phyloP scores from a whole-genome alignment of 2,888 invertebrate species.

The Dasypolia templi region DNA sequence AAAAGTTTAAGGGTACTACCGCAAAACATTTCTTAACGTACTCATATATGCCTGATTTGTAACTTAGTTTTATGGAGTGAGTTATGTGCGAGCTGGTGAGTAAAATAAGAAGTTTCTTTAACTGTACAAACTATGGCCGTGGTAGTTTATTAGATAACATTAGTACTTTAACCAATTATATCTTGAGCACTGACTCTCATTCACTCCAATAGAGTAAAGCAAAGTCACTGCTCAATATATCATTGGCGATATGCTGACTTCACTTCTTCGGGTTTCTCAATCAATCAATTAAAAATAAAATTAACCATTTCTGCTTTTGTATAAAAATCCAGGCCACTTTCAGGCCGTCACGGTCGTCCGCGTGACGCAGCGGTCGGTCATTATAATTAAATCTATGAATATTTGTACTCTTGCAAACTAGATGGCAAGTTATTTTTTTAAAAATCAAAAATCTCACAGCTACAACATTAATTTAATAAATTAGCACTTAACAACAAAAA shows the following conservation, averaged over 20 bases:
- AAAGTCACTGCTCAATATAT: neutral
- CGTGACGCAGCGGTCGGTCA: neutral
- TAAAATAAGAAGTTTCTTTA: neutral
- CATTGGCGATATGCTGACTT: neutral
- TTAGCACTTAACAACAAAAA: too few relatives aligned
- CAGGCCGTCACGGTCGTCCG: neutral
- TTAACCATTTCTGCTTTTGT: neutral
- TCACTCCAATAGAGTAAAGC: too few relatives aligned
- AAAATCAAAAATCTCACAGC: too few relatives aligned
- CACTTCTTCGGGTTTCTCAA: neutral
- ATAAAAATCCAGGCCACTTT: neutral
- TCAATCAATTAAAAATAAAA: neutral
- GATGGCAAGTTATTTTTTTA: too few relatives aligned
- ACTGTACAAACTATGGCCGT: neutral
- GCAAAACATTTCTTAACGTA: conserved; percentile 36
- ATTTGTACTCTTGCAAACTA: too few relatives aligned
- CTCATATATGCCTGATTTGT: conserved; percentile 14
- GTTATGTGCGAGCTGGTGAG: neutral
- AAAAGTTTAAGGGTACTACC: conserved; percentile 37
- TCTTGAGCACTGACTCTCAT: too few relatives aligned
- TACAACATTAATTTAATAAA: too few relatives aligned
- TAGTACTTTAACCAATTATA: neutral
- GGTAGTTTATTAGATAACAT: neutral
- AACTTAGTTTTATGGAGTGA: conserved; percentile 16
- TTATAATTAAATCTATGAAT: neutral